These are phyloP conservation scores for Hoplostethus mediterraneus DNA, from an alignment of 2,797 vertebrate genomes.

Conservation along the genomic window DNA sequence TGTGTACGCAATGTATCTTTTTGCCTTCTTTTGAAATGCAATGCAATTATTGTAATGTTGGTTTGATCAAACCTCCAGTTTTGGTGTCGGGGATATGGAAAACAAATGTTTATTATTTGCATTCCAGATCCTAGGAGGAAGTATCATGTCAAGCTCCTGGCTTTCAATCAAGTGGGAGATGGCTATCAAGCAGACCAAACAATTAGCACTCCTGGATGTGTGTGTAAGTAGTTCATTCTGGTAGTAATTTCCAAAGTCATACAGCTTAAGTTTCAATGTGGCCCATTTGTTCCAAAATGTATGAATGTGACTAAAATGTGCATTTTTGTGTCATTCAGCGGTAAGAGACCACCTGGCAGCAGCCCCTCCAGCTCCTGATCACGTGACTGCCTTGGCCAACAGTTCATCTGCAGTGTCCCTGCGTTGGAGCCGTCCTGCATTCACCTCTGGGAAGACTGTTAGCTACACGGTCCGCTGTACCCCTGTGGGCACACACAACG, in stretches of 20 bases:
- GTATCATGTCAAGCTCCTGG: conserved; percentile 94
- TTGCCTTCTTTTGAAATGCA: not conserved
- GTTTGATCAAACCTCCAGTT: not conserved
- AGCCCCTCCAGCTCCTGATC: conserved; percentile 92
- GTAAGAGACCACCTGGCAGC: conserved; percentile 91
- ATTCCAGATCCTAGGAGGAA: conserved; percentile 93
- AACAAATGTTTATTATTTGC: conserved; percentile 21
- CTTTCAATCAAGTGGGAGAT: conserved; percentile 90
- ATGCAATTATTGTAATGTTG: not conserved
- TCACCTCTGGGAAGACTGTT: conserved; percentile 87
- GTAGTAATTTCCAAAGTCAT: not conserved
- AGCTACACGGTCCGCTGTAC: conserved; percentile 96
- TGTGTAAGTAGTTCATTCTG: conserved; percentile 88
- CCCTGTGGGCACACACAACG: conserved; percentile 92
- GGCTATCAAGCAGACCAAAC: conserved; percentile 97
- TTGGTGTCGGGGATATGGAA: not conserved
- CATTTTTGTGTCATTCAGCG: conserved; percentile 78
- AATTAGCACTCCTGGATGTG: conserved; percentile 93
- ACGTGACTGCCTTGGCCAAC: conserved; percentile 88
- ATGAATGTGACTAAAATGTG: not conserved
- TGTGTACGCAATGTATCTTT: conserved; percentile 22
- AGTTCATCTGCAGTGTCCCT: conserved; percentile 90
- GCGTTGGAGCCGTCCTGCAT: conserved; percentile 93
- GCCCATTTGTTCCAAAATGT: not conserved
- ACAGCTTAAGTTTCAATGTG: not conserved